Percentiles rank a stretch among this genome's conserved stretches.
Evolutionary conservation across 2,113 vertebrate genomes (phyloP).

Genomic region (Heterotilapia buettikoferi): DNA sequence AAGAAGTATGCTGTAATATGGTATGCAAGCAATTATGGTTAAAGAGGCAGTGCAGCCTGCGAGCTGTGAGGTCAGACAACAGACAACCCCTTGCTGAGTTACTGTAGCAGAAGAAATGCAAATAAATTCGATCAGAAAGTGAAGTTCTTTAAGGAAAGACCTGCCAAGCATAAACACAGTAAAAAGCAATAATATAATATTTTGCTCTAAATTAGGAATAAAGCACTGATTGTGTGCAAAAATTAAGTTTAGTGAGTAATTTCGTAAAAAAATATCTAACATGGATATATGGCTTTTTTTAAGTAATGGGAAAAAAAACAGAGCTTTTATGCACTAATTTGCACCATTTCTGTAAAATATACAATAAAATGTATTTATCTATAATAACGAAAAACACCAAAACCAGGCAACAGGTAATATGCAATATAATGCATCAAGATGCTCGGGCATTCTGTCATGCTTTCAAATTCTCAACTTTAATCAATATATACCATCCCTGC

Average conservation of each 20-base stretch:
- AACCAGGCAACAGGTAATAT: background rate
- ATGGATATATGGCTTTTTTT: background rate
- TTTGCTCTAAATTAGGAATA: background rate
- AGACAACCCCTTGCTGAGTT: slow-evolving; percentile 49
- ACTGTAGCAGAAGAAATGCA: slow-evolving; percentile 50
- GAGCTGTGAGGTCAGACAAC: slow-evolving; percentile 42
- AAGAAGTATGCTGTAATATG: slow-evolving; percentile 34
- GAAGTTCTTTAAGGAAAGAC: background rate
- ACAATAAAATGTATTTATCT: background rate
- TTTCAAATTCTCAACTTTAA: background rate
- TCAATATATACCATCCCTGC: background rate
- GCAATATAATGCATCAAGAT: background rate
- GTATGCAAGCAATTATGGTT: slow-evolving; percentile 67
- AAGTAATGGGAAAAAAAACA: background rate
- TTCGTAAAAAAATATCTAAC: background rate
- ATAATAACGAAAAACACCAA: background rate
- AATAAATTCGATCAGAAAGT: slow-evolving; percentile 36
- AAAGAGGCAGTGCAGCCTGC: slow-evolving; percentile 41
- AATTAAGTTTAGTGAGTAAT: background rate
- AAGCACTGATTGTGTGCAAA: background rate
- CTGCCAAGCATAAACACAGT: background rate
- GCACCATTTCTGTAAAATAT: background rate
- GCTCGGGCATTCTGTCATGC: background rate
- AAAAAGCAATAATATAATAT: background rate
- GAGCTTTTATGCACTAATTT: background rate